These are phyloP conservation scores for Vanessa tameamea DNA, from an alignment of 1,140 invertebrate genomes.

Conservation along the genomic window DNA sequence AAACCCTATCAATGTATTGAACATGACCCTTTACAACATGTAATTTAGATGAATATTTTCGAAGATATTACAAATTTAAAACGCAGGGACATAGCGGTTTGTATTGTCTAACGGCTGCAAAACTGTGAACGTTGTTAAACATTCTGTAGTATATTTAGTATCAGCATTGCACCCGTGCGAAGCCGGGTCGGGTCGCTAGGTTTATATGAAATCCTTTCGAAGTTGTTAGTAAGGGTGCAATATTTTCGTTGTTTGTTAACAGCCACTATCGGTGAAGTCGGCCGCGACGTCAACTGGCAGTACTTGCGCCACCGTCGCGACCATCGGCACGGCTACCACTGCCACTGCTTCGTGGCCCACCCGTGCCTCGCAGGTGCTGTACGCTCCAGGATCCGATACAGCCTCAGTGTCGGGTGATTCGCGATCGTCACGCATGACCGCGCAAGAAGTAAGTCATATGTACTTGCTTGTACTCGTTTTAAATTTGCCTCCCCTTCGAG, in stretches of 20 bases:
- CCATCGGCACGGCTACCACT: constrained; percentile 48
- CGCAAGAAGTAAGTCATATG: constrained; percentile 43
- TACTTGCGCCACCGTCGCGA: constrained; percentile 52
- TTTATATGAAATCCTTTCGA: too few relatives aligned
- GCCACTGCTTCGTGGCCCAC: constrained; percentile 58
- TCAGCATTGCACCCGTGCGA: too few relatives aligned
- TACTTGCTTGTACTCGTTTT: not conserved
- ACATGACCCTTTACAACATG: too few relatives aligned
- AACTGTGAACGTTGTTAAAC: too few relatives aligned
- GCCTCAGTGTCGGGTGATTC: constrained; percentile 86
- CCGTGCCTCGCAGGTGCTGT: constrained; percentile 47
- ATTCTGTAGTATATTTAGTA: too few relatives aligned
- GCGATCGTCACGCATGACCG: constrained; percentile 81
- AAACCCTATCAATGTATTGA: too few relatives aligned
- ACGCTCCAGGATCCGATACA: constrained; percentile 82
- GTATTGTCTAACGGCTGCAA: too few relatives aligned
- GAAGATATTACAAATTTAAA: too few relatives aligned
- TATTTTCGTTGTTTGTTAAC: constrained; percentile 34
- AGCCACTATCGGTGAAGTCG: constrained; percentile 64
- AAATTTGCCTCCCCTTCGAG: not conserved
- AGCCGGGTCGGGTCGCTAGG: too few relatives aligned
- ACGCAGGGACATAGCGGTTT: too few relatives aligned
- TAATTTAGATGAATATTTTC: too few relatives aligned
- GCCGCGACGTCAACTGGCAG: constrained; percentile 48
- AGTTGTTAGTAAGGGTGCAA: not conserved